phyloP scores from a whole-genome alignment of 1,140 invertebrate species.

The Amphibalanus amphitrite region DNA sequence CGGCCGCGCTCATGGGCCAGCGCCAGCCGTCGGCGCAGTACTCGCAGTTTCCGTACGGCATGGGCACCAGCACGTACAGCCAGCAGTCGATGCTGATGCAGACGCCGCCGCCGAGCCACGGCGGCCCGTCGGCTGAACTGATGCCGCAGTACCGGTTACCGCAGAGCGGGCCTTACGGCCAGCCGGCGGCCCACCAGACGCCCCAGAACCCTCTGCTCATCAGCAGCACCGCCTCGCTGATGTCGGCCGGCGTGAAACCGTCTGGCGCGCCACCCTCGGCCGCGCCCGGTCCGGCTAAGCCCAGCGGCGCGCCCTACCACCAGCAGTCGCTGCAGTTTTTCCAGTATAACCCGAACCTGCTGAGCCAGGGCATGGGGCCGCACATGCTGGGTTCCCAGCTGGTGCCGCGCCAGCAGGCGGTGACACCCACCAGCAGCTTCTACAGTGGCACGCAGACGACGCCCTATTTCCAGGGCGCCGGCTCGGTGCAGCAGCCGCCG shows the following conservation, averaged over 20 bases:
- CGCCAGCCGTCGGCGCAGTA: constrained; percentile 39
- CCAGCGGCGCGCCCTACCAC: constrained; percentile 17
- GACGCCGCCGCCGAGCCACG: constrained; percentile 38
- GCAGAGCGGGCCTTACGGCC: constrained; percentile 44
- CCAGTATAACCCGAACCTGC: constrained; percentile 26
- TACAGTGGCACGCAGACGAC: neutral
- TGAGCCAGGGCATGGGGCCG: constrained; percentile 22
- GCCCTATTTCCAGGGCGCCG: neutral
- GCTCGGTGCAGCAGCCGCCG: neutral
- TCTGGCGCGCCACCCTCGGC: constrained; percentile 32
- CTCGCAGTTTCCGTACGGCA: constrained; percentile 39
- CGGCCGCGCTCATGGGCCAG: constrained; percentile 22
- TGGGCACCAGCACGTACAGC: constrained; percentile 36
- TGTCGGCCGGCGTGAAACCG: constrained; percentile 43
- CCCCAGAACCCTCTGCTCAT: constrained; percentile 76
- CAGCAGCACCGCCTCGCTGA: constrained; percentile 66
- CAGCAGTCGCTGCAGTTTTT: constrained; percentile 40
- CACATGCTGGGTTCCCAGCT: constrained; percentile 33
- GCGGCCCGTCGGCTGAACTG: constrained; percentile 64
- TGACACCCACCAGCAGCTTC: constrained; percentile 9
- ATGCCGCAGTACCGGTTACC: constrained; percentile 50
- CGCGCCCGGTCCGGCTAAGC: constrained; percentile 28
- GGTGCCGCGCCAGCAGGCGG: constrained; percentile 32
- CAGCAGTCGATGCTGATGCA: constrained; percentile 47
- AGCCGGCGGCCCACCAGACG: constrained; percentile 52